Conservation (phyloP, 1,140 invertebrate species). For the honey bee (Apis mellifera) region Amel_HAv3.1 CM009942.2:11381001-11381500, state of each 20-base stretch:
- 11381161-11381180: constrained; percentile 34
- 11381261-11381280: constrained; percentile 16
- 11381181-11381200: constrained; percentile 50
- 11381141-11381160: constrained; percentile 12
- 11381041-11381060: neutral
- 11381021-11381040: constrained; percentile 39
- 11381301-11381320: constrained; percentile 31
- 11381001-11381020: constrained; percentile 22
- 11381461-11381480: constrained; percentile 36
- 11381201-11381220: constrained; percentile 32
- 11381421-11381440: constrained; percentile 10
- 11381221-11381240: neutral
- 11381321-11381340: constrained; percentile 28
- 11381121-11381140: neutral
- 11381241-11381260: constrained; percentile 12
- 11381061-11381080: constrained; percentile 1
- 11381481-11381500: constrained; percentile 8
- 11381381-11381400: constrained; percentile 37
- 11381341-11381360: constrained; percentile 10
- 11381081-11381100: constrained; percentile 27
- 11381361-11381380: neutral
- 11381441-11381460: neutral
- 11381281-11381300: neutral
- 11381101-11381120: constrained; percentile 18
- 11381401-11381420: constrained; percentile 22